Evolutionary conservation across 2,113 vertebrate genomes (phyloP).

Genomic region (Cyprinodon tularosa): DNA sequence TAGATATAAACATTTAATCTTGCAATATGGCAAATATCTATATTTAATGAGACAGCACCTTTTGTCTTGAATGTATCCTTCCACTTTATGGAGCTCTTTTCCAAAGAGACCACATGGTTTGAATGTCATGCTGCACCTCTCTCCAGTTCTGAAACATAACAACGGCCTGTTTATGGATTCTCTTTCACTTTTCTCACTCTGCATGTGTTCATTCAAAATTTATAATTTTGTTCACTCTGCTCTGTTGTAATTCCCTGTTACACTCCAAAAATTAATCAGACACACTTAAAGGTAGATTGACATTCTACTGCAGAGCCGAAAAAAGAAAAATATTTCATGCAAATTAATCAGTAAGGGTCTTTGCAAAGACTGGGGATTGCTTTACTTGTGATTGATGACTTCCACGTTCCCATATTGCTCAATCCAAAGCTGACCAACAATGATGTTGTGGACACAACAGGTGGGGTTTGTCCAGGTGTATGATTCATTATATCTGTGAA

Average conservation of each 20-base stretch:
- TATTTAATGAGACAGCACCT: slow-evolving; percentile 76
- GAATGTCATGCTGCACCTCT: slow-evolving; percentile 92
- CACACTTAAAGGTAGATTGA: slow-evolving; percentile 48
- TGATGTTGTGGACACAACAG: slow-evolving; percentile 97
- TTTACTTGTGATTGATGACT: slow-evolving; percentile 97
- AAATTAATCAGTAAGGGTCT: neutral
- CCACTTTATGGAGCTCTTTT: slow-evolving; percentile 97
- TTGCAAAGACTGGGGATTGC: neutral
- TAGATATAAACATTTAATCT: neutral
- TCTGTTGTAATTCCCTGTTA: slow-evolving; percentile 56
- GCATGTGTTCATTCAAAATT: slow-evolving; percentile 56
- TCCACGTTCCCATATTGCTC: slow-evolving; percentile 97
- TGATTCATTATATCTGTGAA: slow-evolving; percentile 88
- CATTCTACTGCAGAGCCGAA: slow-evolving; percentile 16
- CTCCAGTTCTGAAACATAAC: slow-evolving; percentile 87
- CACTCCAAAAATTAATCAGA: slow-evolving; percentile 56
- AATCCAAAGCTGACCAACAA: slow-evolving; percentile 98
- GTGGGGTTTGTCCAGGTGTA: slow-evolving; percentile 99
- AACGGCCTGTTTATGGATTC: slow-evolving; percentile 47
- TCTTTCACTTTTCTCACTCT: slow-evolving; percentile 29
- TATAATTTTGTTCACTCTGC: slow-evolving; percentile 40
- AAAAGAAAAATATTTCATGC: slow-evolving; percentile 5
- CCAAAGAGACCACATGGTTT: slow-evolving; percentile 96
- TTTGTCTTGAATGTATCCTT: slow-evolving; percentile 98
- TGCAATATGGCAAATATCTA: neutral